Conservation (phyloP, 2,888 invertebrate species). For the Drosophila merina region DNA sequence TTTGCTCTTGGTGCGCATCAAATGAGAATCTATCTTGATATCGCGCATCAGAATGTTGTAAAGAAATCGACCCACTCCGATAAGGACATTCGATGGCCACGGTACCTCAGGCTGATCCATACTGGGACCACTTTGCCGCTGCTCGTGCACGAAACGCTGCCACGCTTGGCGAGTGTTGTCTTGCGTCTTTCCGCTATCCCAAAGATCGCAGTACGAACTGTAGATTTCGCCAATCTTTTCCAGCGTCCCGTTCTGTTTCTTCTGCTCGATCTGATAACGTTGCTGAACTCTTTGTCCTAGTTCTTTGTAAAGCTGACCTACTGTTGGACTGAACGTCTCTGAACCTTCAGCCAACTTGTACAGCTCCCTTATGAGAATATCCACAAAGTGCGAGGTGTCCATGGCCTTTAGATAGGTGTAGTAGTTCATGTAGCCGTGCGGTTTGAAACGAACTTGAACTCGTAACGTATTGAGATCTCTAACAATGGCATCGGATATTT, state of each 20-base stretch:
- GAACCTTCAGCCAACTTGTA: slow-evolving; percentile 90
- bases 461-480: slow-evolving; percentile 89
- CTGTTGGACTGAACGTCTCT: slow-evolving; percentile 90
- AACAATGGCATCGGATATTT: slow-evolving; percentile 87
- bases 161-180: slow-evolving; percentile 89
- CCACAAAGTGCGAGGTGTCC: slow-evolving; percentile 86
- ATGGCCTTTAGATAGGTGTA: slow-evolving; percentile 90
- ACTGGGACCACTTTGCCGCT: slow-evolving; percentile 85
- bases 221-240: slow-evolving; percentile 88
- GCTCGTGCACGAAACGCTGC: slow-evolving; percentile 87
- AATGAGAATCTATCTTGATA: slow-evolving; percentile 91
- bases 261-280: slow-evolving; percentile 87
- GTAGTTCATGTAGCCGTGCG: slow-evolving; percentile 86
- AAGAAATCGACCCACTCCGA: slow-evolving; percentile 91
- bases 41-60: slow-evolving; percentile 94
- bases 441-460: slow-evolving; percentile 86
- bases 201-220: slow-evolving; percentile 88
- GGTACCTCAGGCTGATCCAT: slow-evolving; percentile 86
- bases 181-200: slow-evolving; percentile 84
- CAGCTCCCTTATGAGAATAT: slow-evolving; percentile 89
- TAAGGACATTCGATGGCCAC: slow-evolving; percentile 88
- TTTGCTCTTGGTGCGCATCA: slow-evolving; percentile 85
- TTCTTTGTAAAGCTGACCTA: slow-evolving; percentile 87
- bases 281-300: slow-evolving; percentile 89
- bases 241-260: slow-evolving; percentile 87